These are phyloP conservation scores for Cactoblastis cactorum DNA, from an alignment of 2,888 invertebrate genomes.

Conservation along the genomic window DNA sequence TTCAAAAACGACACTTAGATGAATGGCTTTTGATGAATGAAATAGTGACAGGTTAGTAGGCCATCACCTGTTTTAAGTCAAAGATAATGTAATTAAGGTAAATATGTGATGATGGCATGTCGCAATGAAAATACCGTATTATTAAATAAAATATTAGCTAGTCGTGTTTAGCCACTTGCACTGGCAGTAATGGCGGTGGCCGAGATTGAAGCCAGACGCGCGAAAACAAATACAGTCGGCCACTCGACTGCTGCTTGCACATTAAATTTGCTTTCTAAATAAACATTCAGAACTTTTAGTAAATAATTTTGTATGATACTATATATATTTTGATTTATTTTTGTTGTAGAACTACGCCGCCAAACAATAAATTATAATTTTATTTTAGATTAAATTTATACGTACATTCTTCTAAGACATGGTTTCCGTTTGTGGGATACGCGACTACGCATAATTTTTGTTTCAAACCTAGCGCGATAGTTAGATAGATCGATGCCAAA, in stretches of 20 bases:
- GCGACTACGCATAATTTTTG: neutral
- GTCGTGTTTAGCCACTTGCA: conserved; percentile 14
- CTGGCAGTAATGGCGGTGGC: conserved; percentile 26
- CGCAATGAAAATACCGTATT: conserved; percentile 14
- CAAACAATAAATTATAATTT: neutral
- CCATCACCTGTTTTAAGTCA: no score
- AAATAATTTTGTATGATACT: conserved; percentile 21
- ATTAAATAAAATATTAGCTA: conserved; percentile 19
- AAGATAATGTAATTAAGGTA: neutral
- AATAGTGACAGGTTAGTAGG: no score
- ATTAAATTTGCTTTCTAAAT: conserved; percentile 33
- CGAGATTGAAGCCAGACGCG: conserved; percentile 29
- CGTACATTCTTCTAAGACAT: no score
- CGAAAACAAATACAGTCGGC: conserved; percentile 28
- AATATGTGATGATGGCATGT: neutral
- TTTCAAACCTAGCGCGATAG: neutral
- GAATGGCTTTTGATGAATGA: no score
- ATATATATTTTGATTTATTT: conserved; percentile 13
- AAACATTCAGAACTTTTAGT: conserved; percentile 22
- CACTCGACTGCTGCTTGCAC: conserved; percentile 22
- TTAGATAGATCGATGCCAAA: neutral
- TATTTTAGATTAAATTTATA: no score
- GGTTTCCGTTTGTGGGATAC: no score
- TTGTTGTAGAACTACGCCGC: neutral
- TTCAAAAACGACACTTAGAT: no score